Conservation (phyloP, 1,140 invertebrate genomes). For the Pogonognathellus flavescens region DNA sequence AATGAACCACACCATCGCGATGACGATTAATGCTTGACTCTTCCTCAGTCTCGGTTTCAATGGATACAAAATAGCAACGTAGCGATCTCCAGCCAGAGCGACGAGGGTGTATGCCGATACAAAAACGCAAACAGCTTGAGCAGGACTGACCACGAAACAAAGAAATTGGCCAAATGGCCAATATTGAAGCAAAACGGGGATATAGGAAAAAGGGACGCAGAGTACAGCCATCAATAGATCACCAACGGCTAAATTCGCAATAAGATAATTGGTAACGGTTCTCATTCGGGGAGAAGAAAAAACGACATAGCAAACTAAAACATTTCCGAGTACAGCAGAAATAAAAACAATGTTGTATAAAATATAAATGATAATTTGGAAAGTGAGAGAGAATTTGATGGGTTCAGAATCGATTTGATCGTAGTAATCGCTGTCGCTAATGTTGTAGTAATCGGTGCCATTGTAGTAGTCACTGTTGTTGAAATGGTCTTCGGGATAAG, state of each 20-base stretch:
- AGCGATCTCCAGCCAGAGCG: conserved; percentile 88
- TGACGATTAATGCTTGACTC: conserved; percentile 79
- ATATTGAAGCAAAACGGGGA: conserved; percentile 81
- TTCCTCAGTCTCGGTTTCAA: conserved; percentile 83
- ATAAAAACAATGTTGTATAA: conserved; percentile 83
- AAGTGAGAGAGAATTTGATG: conserved; percentile 68
- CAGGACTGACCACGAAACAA: conserved; percentile 83
- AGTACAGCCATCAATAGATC: conserved; percentile 88
- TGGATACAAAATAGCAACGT: conserved; percentile 90
- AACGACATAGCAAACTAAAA: conserved; percentile 86
- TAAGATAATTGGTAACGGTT: conserved; percentile 90
- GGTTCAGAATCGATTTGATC: background rate
- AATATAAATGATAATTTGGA: conserved; percentile 78
- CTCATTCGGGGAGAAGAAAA: conserved; percentile 83
- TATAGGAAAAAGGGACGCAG: conserved; percentile 88
- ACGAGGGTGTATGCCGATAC: conserved; percentile 82
- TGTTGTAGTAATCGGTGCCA: background rate
- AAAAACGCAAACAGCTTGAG: conserved; percentile 69
- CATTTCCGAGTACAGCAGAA: conserved; percentile 82
- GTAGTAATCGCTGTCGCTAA: background rate
- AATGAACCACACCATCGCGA: conserved; percentile 82
- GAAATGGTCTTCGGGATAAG: background rate
- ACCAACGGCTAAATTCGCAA: conserved; percentile 84
- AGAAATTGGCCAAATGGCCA: conserved; percentile 87
- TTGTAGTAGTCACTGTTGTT: background rate